Evolutionary conservation across 2,797 vertebrate species (phyloP), one percentile per base, ranked within the genome.

Genomic region (Hapalemur alaotrensis): DNA sequence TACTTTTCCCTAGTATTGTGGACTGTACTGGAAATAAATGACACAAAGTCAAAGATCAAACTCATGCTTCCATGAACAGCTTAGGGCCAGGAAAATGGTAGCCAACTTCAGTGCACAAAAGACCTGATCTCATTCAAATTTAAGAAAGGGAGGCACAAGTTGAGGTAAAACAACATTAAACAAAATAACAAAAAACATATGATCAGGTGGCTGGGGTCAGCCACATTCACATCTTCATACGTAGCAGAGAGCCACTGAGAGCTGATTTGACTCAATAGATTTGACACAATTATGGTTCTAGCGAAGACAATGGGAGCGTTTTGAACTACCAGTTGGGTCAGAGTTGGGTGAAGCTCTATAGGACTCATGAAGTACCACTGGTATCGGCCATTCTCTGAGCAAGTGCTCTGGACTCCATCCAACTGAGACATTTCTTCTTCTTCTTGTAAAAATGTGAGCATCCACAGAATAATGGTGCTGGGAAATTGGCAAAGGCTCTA

Each of bases 21-120:
- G 10, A 7, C 61, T 84, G 6, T 78, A 83, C 35, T 80, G 57
- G 63, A 95, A 96, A 80, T 90, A 80, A 52, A 6, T 69, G 28
- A 89, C 35, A 80, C 14, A 70, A 89, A 96, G 50, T 54, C 25
- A 70, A 92, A 96, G 25, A 89, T 82, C 50, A 96, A 95, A 92
- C 2, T 72, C 7, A 13, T 35, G 20, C 41, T 84, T 87, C 52
- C 52, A 73, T 22, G 52, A 72, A 2, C 23, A 89, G 1, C 18
- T 81, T 61, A 54, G 15, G 7, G 25, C 28, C 57, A 79, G 10
- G 13, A 4, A 81, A 94, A 61, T 41, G n/a, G 30, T 73, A 67
- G 23, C 17, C 54, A 75, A 61, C 32, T 61, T 84, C 25, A 91
- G 8, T 0, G 65, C 5, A 85, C 0, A 35, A 54, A 80, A 25